These are phyloP conservation scores for Drymonia ruficornis DNA, from an alignment of 2,888 invertebrate species.

Conservation along the genomic window DNA sequence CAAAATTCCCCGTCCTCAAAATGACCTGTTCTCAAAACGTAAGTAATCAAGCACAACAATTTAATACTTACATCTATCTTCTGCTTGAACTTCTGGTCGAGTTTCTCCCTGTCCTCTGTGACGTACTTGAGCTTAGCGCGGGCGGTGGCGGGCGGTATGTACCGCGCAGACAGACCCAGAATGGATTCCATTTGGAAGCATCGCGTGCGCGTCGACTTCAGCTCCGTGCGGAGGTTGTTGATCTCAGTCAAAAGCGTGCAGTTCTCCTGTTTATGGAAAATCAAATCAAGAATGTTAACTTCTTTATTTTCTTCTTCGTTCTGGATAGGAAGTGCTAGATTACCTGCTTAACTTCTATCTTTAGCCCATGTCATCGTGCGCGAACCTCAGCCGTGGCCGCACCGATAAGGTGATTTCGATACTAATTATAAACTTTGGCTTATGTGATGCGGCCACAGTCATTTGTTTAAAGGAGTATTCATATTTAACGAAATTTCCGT, in stretches of 20 bases:
- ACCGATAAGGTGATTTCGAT: too few relatives aligned
- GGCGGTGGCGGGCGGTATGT: slow-evolving; percentile 85
- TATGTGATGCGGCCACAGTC: too few relatives aligned
- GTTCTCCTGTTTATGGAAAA: slow-evolving; percentile 86
- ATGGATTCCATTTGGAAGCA: slow-evolving; percentile 90
- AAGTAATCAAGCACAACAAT: too few relatives aligned
- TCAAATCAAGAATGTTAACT: not conserved
- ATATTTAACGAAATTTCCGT: too few relatives aligned
- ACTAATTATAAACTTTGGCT: too few relatives aligned
- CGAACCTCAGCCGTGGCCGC: too few relatives aligned
- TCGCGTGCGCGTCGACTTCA: slow-evolving; percentile 87
- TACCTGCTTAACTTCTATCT: too few relatives aligned
- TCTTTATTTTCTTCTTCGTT: not conserved
- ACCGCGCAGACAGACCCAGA: slow-evolving; percentile 86
- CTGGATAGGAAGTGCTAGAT: slow-evolving; percentile 5
- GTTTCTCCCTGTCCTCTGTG: slow-evolving; percentile 85
- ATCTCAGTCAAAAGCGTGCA: slow-evolving; percentile 90
- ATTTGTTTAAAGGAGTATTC: too few relatives aligned
- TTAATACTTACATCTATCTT: slow-evolving; percentile 78
- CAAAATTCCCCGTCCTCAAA: too few relatives aligned
- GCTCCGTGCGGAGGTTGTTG: slow-evolving; percentile 88
- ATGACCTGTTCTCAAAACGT: too few relatives aligned
- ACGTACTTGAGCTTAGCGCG: slow-evolving; percentile 87
- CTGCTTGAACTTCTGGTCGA: slow-evolving; percentile 82
- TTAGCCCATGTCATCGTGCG: too few relatives aligned